These are phyloP conservation scores for Cylindroiulus punctatus DNA, from an alignment of 2,888 invertebrate genomes.

Conservation along the genomic window DNA sequence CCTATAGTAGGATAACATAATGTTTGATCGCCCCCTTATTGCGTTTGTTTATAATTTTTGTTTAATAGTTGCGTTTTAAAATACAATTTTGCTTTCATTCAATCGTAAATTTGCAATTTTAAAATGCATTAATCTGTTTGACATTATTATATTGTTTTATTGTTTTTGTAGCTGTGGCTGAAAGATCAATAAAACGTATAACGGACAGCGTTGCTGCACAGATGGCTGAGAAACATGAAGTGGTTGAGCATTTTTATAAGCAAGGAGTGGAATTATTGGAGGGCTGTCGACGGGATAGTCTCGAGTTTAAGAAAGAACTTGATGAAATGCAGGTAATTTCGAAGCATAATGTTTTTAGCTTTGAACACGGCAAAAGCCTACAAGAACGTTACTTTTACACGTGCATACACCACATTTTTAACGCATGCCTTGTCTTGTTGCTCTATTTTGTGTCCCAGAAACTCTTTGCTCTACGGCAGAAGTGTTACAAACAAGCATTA, in stretches of 20 bases:
- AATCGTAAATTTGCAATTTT: no score
- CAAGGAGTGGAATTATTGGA: slow-evolving; percentile 6
- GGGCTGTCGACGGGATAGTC: not conserved
- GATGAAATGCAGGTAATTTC: not conserved
- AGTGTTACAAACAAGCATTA: not conserved
- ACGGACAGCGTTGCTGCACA: not conserved
- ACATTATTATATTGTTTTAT: not conserved
- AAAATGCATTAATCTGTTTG: no score
- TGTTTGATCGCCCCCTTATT: no score
- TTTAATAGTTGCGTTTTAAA: no score
- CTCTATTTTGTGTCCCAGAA: not conserved
- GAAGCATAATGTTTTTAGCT: no score
- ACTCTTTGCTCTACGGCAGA: not conserved
- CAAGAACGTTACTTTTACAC: no score
- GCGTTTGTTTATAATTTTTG: no score
- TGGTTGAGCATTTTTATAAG: not conserved
- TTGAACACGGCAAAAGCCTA: no score
- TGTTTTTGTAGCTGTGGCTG: not conserved
- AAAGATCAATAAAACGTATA: not conserved
- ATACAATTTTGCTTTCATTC: no score
- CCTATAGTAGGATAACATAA: no score
- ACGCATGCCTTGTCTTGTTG: no score
- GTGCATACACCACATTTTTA: no score
- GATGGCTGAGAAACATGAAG: not conserved
- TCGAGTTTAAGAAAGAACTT: not conserved